Conservation (phyloP, 2,113 vertebrate genomes). For the Odontesthes bonariensis region DNA sequence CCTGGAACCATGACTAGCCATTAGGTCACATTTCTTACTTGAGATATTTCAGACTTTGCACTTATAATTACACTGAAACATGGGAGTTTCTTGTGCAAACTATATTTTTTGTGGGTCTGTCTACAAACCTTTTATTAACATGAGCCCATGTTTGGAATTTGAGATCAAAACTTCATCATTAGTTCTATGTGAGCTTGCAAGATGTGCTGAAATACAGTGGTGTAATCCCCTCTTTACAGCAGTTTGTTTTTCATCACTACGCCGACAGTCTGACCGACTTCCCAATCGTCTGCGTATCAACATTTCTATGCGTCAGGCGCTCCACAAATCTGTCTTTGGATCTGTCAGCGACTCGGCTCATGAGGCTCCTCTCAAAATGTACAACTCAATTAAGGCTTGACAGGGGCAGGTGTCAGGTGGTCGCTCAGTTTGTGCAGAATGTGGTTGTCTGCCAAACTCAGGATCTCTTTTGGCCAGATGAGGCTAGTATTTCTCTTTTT, state of each 20-base stretch:
- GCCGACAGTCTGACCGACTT: background rate
- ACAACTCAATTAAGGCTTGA: constrained; percentile 49
- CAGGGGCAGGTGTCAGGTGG: constrained; percentile 50
- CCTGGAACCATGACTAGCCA: background rate
- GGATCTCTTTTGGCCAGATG: background rate
- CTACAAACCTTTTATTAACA: background rate
- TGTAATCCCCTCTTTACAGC: constrained; percentile 45
- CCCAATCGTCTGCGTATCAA: constrained; percentile 21
- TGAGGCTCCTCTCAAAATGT: constrained; percentile 21
- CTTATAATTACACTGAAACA: background rate
- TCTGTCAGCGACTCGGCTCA: constrained; percentile 60
- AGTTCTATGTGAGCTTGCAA: background rate
- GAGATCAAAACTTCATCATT: background rate
- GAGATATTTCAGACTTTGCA: background rate
- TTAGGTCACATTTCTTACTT: too few species aligned
- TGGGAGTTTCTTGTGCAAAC: background rate
- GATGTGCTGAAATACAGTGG: constrained; percentile 29
- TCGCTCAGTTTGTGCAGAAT: constrained; percentile 8
- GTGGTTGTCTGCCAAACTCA: constrained; percentile 1
- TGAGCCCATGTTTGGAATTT: too few species aligned
- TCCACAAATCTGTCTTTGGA: constrained; percentile 33
- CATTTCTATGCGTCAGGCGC: constrained; percentile 54
- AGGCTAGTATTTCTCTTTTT: background rate
- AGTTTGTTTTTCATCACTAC: constrained; percentile 41
- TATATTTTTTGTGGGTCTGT: background rate